A percentile compares a stretch with the other conserved stretches of the same genome.
Evolutionary conservation across 2,113 vertebrate species (phyloP).

Genomic region (Panurus biarmicus): DNA sequence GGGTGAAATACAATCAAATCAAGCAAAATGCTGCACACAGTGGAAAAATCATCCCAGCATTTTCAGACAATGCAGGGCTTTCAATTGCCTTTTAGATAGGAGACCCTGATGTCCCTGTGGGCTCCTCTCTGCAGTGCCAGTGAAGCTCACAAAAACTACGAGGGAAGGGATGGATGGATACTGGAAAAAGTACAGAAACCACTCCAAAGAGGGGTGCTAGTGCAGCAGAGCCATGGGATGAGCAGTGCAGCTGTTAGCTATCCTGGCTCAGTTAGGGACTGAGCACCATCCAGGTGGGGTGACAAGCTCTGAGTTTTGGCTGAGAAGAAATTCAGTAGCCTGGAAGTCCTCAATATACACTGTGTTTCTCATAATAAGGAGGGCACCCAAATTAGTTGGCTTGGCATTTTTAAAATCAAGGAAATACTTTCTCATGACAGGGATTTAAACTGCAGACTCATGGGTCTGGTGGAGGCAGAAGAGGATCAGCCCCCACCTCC

Average conservation of each 20-base stretch:
- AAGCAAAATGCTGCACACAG: not conserved
- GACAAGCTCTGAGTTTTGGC: not conserved
- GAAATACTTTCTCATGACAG: not conserved
- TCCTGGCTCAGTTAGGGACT: not conserved
- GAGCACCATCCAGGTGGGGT: too few species aligned
- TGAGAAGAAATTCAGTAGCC: not conserved
- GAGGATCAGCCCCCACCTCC: not conserved
- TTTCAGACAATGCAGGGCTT: not conserved
- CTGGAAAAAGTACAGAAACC: not conserved
- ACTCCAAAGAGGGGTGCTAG: fast-evolving
- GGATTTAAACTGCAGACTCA: not conserved
- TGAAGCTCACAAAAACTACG: not conserved
- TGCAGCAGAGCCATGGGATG: not conserved
- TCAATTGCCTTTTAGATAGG: not conserved
- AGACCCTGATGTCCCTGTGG: fast-evolving
- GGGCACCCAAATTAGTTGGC: not conserved
- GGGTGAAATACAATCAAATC: not conserved
- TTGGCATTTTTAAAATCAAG: not conserved
- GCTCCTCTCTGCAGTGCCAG: not conserved
- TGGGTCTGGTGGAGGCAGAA: not conserved
- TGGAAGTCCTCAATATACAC: not conserved
- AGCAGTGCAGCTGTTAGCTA: fast-evolving
- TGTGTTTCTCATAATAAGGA: not conserved
- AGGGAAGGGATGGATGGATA: not conserved
- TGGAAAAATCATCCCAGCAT: not conserved